Conservation (phyloP, 2,888 invertebrate species). For the Orchesellides sinensis region DNA sequence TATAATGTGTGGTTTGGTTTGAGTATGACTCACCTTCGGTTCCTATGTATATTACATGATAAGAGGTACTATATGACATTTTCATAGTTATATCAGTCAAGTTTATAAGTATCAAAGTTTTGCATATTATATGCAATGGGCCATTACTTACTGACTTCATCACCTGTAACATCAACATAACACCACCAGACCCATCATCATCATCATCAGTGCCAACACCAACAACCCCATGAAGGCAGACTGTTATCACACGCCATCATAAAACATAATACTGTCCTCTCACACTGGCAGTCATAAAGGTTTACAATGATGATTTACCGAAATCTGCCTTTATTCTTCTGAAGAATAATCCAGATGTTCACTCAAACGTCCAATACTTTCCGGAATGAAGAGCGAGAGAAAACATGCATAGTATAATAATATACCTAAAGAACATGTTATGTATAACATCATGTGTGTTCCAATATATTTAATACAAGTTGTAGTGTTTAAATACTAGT, state of each 20-base stretch:
- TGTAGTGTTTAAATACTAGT: no score
- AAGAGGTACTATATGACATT: no score
- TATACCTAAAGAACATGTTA: no score
- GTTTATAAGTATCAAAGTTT: no score
- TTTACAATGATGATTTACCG: conserved; percentile 13
- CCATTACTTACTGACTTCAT: neutral
- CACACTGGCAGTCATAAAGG: neutral
- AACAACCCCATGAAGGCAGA: neutral
- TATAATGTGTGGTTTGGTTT: no score
- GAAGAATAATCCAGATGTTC: conserved; percentile 16
- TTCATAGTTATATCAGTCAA: no score
- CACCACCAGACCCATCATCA: neutral
- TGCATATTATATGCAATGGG: no score
- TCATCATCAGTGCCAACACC: neutral
- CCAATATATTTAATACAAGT: no score
- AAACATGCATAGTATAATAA: conserved; percentile 1
- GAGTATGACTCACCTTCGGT: no score
- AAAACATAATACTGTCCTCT: neutral
- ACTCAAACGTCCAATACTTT: conserved; percentile 18
- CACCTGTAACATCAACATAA: neutral
- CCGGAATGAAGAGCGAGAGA: neutral
- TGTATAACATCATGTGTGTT: no score
- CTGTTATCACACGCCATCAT: conserved; percentile 4
- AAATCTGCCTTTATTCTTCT: conserved; percentile 8
- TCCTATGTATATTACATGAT: no score